These are phyloP conservation scores for Amiota communis DNA, from an alignment of 2,888 invertebrate genomes.

Conservation along the genomic window DNA sequence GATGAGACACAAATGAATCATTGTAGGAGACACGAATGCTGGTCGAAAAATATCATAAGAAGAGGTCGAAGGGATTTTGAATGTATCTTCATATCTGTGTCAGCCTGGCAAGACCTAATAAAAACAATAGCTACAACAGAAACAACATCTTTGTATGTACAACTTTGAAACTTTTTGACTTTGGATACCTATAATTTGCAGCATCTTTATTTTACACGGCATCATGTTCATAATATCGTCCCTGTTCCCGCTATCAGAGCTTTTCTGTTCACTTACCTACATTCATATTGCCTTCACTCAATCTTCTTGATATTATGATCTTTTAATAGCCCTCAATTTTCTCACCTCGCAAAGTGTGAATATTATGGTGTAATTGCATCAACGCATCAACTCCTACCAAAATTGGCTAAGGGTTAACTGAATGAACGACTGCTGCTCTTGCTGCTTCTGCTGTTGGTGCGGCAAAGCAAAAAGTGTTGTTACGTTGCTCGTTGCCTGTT, in stretches of 20 bases:
- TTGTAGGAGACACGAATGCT: too few species aligned
- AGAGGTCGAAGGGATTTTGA: not conserved
- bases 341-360: slow-evolving; percentile 74
- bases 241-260: slow-evolving; percentile 16
- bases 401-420: slow-evolving; percentile 64
- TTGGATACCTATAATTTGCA: slow-evolving; percentile 54
- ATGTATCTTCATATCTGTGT: slow-evolving; percentile 11
- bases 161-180: slow-evolving; percentile 19
- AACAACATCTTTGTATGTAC: slow-evolving; percentile 37
- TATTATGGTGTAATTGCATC: slow-evolving; percentile 74
- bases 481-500: not conserved
- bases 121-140: slow-evolving; percentile 29
- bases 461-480: slow-evolving; percentile 18
- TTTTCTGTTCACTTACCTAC: slow-evolving; percentile 7
- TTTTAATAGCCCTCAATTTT: slow-evolving; percentile 74
- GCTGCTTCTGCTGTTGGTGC: slow-evolving; percentile 27
- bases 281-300: slow-evolving; percentile 24
- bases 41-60: too few species aligned
- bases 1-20: too few species aligned
- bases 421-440: slow-evolving; percentile 42
- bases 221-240: slow-evolving; percentile 19
- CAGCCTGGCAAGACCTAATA: not conserved
- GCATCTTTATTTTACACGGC: slow-evolving; percentile 50
- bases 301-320: slow-evolving; percentile 70
- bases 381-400: slow-evolving; percentile 73